Evolutionary conservation across 2,113 vertebrate genomes (phyloP), one percentile per base, ranked within the genome.

Genomic region (Oryzias celebensis): DNA sequence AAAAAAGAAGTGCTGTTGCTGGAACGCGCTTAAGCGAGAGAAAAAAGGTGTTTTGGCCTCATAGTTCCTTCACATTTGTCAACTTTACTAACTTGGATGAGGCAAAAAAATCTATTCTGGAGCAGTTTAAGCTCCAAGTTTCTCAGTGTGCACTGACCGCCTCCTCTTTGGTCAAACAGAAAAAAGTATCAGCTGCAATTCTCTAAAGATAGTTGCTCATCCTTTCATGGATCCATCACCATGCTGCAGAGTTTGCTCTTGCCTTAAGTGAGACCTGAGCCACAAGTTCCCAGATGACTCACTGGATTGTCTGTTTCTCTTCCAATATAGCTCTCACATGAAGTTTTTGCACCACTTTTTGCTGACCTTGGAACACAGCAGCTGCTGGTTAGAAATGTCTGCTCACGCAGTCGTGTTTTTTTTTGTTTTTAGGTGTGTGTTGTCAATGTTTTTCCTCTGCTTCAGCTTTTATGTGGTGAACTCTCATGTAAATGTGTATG

Each of bases 231-330:
- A 77, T 62, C 62, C 53, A 18, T 49, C 63, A 53, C 53, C 55
- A 49, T 63, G 42, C 69, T 80, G 50, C 22, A 48, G 58, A 62
- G 53, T 77, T 78, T 78, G 55, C 54, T 42, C 59, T 61, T 45
- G 59, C 62, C 62, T 62, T 2, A 73, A 72, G 73, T 68, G 56
- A 68, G 66, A 68, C 56, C n/a, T 54, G 52, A 52, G 60, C 51
- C 31, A 26, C 2, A 17, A 13, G 23, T 53, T 65, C 73, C 56
- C 36, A 52, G 52, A 75, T 86, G 79, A 86, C 53, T 84, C 78
- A 87, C 58, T 18, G n/a, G 12, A 67, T 22, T 75, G 50, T 58
- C 20, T 42, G 56, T 58, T 51, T 69, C 59, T 43, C 60, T 52
- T 52, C 18, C 18, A 56, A 24, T 73, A 26, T 68, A 64, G n/a